A percentile compares a stretch with the other conserved stretches of the same genome.
Evolutionary conservation across 2,797 vertebrate species (phyloP).

Genomic region (Onychomys torridus): DNA sequence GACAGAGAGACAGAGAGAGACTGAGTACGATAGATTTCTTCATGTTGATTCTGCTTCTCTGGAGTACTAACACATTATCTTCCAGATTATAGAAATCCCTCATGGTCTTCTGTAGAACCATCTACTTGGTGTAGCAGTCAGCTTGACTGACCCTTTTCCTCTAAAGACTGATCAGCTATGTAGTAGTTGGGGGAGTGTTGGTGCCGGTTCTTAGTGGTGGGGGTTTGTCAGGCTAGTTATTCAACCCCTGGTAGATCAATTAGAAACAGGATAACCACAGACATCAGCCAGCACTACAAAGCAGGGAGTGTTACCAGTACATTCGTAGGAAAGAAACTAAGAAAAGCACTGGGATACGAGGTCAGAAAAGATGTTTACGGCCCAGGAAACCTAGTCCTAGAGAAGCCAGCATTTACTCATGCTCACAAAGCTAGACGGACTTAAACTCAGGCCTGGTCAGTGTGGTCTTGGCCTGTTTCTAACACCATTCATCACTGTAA

Average conservation of each 20-base stretch:
- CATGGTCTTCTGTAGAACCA: background rate
- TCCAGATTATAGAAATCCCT: background rate
- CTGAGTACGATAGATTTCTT: background rate
- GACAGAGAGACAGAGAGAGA: background rate
- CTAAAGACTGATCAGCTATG: background rate
- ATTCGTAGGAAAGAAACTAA: background rate
- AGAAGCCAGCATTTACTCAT: background rate
- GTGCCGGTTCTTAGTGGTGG: background rate
- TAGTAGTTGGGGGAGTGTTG: background rate
- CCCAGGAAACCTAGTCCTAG: background rate
- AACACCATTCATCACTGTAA: background rate
- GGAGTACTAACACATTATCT: constrained; percentile 8
- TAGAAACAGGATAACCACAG: background rate
- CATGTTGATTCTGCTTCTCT: constrained; percentile 1
- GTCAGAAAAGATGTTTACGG: background rate
- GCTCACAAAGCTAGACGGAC: background rate
- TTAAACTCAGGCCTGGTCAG: background rate
- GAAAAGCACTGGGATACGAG: background rate
- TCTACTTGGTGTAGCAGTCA: background rate
- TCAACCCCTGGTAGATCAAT: background rate
- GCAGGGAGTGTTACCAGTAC: background rate
- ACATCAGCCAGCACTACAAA: background rate
- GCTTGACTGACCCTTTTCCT: background rate
- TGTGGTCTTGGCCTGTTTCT: background rate
- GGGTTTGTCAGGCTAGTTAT: background rate